These are phyloP conservation scores for Shinisaurus crocodilurus DNA, from an alignment of 2,113 vertebrate genomes.

Conservation along the genomic window DNA sequence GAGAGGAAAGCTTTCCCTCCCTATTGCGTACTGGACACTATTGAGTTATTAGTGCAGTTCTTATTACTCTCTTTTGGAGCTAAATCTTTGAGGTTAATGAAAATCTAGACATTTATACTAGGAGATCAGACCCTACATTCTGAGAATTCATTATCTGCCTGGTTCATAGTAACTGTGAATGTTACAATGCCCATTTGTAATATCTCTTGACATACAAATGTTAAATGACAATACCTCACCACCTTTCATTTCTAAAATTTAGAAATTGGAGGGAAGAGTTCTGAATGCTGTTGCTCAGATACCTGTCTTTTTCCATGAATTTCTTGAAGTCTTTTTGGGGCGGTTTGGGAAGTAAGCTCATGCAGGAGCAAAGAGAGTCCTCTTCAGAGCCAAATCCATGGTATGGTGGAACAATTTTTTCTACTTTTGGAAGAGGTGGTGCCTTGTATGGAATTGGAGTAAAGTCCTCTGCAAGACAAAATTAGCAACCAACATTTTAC, in stretches of 20 bases:
- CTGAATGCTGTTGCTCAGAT: slow-evolving; percentile 40
- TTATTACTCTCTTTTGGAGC: background rate
- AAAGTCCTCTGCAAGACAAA: slow-evolving; percentile 85
- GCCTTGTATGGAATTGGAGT: slow-evolving; percentile 81
- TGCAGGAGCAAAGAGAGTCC: slow-evolving; percentile 89
- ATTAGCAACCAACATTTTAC: slow-evolving; percentile 57
- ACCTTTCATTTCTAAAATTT: slow-evolving; percentile 10
- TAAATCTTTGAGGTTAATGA: background rate
- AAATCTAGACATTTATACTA: background rate
- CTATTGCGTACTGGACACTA: background rate
- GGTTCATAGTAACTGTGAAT: background rate
- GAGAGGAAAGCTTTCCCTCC: no score
- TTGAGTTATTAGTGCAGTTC: background rate
- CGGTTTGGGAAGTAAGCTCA: slow-evolving; percentile 77
- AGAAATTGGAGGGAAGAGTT: accelerated
- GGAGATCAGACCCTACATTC: background rate
- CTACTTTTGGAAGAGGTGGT: slow-evolving; percentile 70
- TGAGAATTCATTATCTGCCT: background rate
- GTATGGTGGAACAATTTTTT: slow-evolving; percentile 84
- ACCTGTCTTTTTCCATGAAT: slow-evolving; percentile 91
- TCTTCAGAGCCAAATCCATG: slow-evolving; percentile 94
- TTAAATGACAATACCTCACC: accelerated
- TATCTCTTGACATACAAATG: background rate
- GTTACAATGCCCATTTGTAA: background rate
- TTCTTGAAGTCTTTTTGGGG: slow-evolving; percentile 82